These are phyloP conservation scores for Diorhabda elongata DNA, from an alignment of 1,140 invertebrate species.

Conservation along the genomic window DNA sequence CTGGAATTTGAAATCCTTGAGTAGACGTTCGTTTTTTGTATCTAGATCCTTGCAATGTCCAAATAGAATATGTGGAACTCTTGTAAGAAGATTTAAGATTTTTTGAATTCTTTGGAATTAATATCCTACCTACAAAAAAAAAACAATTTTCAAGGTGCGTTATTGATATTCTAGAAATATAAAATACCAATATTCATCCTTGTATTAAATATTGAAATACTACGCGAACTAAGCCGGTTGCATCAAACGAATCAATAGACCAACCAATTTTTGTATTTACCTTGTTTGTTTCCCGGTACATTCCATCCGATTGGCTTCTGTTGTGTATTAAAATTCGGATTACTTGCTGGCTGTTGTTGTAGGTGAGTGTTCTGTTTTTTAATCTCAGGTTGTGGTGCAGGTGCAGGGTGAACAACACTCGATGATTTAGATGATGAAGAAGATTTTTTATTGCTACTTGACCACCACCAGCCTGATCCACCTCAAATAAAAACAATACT, in stretches of 20 bases:
- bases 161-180: background rate
- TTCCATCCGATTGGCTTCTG: conserved; percentile 26
- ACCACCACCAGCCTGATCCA: conserved; percentile 9
- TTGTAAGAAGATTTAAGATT: background rate
- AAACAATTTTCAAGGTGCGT: no score
- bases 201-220: background rate
- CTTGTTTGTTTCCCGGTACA: conserved; percentile 17
- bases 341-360: conserved; percentile 12
- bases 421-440: background rate
- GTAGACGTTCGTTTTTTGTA: no score
- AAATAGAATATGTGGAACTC: no score
- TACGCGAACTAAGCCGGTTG: conserved; percentile 9
- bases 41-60: no score
- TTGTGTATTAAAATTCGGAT: conserved; percentile 11
- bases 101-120: background rate
- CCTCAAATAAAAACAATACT: background rate
- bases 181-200: background rate
- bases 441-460: conserved; percentile 7
- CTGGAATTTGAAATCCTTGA: no score
- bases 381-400: conserved; percentile 5
- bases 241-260: conserved; percentile 11
- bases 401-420: background rate
- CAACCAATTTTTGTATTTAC: conserved; percentile 25
- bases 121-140: no score
- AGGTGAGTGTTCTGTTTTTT: conserved; percentile 25